Base-by-base conservation (phyloP, 1,140 invertebrate species). In the Heliconius melpomene region DNA sequence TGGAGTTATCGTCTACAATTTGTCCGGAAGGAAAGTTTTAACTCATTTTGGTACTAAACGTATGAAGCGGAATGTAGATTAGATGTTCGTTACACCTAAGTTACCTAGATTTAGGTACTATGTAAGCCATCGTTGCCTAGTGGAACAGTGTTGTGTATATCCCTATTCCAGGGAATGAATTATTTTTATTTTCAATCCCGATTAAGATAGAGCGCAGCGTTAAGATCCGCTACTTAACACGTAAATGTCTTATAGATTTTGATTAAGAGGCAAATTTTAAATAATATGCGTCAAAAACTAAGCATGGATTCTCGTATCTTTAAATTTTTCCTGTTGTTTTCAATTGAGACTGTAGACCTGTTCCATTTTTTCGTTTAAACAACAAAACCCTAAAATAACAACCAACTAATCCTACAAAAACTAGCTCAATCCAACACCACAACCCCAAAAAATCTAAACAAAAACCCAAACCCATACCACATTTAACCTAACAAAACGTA, bases 11-110 rank as follows among this genome's bases (percentile, higher is more conserved):
- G 87, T 85, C 54, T 73, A 75, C 89, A 87, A 92, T 91, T 93
- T 91, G 91, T 91, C 87, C 85, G 78, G 70, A 79, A 90, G 89
- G 90, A 91, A 92, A 93, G 88, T 91, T 93, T 91, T 89, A 88
- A 88, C 84, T 86, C 86, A 82, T 81, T 81, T 83, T 78, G 83
- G 84, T 86, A 57, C 84, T 80, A 86, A 86, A 88, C 85, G 89
- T 82, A 87, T 82, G 84, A 23, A 26, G 23, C 0, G 9, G n/a
- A 66, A 66, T 26, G 9, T 66, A 9, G 60, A 46, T 46, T 46
- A 46, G 40, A 46, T 46, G 40, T 46, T 46, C 11, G 13, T 46
- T 46, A 46, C 13, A 16, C 13, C 13, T 46, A 46, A 16, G 40
- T 46, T 16, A 46, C 3, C 40, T 46, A 16, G 40, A 46, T 60